Conservation (phyloP, 2,797 vertebrate genomes). For the Channa striata region DNA sequence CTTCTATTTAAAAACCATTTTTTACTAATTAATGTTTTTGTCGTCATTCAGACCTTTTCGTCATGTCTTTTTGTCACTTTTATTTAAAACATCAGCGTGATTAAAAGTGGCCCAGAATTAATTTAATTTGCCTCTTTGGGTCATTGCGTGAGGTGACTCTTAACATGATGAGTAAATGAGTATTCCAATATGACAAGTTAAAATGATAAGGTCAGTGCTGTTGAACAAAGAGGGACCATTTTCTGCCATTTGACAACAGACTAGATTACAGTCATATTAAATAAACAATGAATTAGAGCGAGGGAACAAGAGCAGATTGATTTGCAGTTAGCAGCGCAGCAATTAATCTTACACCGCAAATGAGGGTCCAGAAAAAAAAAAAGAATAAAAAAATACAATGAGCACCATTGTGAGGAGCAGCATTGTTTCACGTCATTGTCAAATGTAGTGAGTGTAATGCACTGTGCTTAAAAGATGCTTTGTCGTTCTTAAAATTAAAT, state of each 20-base stretch:
- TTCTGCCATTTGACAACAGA: conserved; percentile 60
- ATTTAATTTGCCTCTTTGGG: conserved; percentile 87
- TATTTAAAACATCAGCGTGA: conserved; percentile 64
- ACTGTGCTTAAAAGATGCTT: conserved; percentile 31
- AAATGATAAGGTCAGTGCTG: conserved; percentile 77
- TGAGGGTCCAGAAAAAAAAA: conserved; percentile 29
- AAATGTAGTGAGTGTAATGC: conserved; percentile 39
- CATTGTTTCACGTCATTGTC: conserved; percentile 56
- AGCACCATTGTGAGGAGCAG: conserved; percentile 37
- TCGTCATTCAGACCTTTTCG: conserved; percentile 48
- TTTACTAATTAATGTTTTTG: conserved; percentile 53
- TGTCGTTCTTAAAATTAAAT: conserved; percentile 33
- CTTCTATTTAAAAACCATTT: conserved; percentile 10
- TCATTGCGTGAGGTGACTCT: conserved; percentile 82
- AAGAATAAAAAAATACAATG: conserved; percentile 42
- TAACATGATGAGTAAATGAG: conserved; percentile 71
- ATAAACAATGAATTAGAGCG: conserved; percentile 74
- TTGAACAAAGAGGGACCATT: conserved; percentile 63
- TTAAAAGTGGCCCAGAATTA: conserved; percentile 81
- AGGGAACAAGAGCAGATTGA: conserved; percentile 62
- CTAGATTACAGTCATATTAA: conserved; percentile 65
- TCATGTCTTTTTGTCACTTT: conserved; percentile 19
- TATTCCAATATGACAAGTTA: conserved; percentile 72
- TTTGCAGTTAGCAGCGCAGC: conserved; percentile 61
- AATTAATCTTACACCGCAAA: conserved; percentile 65